Conservation (phyloP, 23 tunicate genomes). For the Ascidia mentula region DNA sequence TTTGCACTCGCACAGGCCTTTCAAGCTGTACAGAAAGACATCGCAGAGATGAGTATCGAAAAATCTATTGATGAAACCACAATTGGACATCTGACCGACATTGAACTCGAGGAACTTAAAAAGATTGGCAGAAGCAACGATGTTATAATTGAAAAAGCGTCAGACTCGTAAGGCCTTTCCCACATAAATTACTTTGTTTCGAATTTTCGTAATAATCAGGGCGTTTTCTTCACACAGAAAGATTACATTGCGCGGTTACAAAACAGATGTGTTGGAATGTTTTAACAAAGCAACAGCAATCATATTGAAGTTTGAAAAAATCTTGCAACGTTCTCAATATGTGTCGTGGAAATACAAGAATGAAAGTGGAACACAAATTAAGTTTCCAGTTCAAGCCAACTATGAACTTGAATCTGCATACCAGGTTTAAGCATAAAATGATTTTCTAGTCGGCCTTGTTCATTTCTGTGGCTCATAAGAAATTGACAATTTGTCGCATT, state of each 20-base stretch:
- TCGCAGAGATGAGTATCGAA: neutral
- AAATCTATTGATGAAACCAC: neutral
- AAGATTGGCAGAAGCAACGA: neutral
- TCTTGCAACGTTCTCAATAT: constrained; percentile 38
- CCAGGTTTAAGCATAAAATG: constrained; percentile 34
- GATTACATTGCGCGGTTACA: constrained; percentile 29
- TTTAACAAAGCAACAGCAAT: constrained; percentile 9
- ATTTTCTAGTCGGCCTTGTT: no score
- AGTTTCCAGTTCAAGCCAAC: constrained; percentile 22
- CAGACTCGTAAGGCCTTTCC: neutral
- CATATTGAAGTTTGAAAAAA: constrained; percentile 31
- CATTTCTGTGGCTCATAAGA: no score
- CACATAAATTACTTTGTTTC: no score
- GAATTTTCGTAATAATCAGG: no score
- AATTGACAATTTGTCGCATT: no score
- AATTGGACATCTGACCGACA: neutral
- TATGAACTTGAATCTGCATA: constrained; percentile 33
- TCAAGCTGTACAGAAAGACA: neutral
- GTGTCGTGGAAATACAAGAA: constrained; percentile 39
- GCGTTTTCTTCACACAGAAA: neutral
- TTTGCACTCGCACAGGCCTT: no score
- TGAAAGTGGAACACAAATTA: neutral
- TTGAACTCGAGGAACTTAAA: neutral
- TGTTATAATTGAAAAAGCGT: neutral
- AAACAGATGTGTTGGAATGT: constrained; percentile 46